These are phyloP conservation scores for Ameiurus melas DNA, from an alignment of 2,113 vertebrate genomes.

Conservation along the genomic window DNA sequence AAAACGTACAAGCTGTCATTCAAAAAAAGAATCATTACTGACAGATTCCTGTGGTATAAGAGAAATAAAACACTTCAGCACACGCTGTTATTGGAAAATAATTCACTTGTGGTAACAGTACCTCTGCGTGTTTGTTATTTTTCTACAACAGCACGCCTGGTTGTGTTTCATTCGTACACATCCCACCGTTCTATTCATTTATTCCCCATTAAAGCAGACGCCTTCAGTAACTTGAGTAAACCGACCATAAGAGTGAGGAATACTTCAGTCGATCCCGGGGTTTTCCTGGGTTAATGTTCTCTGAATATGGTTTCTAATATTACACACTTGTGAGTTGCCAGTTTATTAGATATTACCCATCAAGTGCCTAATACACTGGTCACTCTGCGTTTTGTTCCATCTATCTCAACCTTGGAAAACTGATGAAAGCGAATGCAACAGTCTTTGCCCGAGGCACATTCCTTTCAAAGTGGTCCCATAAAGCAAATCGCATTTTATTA, in stretches of 20 bases:
- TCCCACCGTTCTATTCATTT: neutral
- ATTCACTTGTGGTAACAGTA: neutral
- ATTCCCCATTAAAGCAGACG: neutral
- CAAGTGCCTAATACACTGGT: neutral
- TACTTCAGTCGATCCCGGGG: neutral
- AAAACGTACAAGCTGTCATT: too few relatives aligned
- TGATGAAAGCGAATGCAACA: neutral
- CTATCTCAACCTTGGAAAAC: neutral
- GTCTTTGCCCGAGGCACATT: neutral
- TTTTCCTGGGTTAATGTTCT: neutral
- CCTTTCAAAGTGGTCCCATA: neutral
- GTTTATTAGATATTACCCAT: slow-evolving; percentile 2
- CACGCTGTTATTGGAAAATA: neutral
- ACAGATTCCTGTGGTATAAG: neutral
- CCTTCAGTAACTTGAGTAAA: neutral
- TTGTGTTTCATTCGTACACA: neutral
- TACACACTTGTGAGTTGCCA: neutral
- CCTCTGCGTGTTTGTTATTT: neutral
- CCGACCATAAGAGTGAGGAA: too few relatives aligned
- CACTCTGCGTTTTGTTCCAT: neutral
- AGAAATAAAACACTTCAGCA: neutral
- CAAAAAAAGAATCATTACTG: neutral
- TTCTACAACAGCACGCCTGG: neutral
- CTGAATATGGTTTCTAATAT: neutral
- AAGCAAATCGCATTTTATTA: slow-evolving; percentile 21